Conservation (phyloP, 2,797 vertebrate genomes). For the Tangara arthus region DNA sequence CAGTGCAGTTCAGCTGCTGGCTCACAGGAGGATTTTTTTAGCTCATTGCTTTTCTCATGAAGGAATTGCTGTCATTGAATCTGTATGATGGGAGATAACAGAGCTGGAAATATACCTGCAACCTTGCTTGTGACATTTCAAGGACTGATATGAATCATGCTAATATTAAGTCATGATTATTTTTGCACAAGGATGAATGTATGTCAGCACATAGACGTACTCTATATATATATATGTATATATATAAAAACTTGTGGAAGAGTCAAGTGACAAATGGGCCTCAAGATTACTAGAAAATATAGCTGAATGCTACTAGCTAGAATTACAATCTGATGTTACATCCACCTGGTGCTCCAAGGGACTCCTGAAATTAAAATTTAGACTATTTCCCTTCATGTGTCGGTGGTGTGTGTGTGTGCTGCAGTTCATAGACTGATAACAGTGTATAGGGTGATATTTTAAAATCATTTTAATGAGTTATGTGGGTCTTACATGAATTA, state of each 20-base stretch:
- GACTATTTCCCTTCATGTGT: neutral
- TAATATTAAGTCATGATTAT: slow-evolving; percentile 23
- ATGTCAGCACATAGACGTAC: neutral
- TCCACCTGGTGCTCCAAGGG: neutral
- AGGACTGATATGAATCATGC: neutral
- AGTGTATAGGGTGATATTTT: neutral
- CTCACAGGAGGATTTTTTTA: neutral
- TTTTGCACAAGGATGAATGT: neutral
- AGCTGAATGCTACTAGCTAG: neutral
- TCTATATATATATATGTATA: neutral
- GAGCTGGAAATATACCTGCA: neutral
- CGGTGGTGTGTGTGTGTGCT: neutral
- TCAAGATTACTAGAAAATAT: neutral
- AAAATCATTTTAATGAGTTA: neutral
- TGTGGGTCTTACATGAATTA: neutral
- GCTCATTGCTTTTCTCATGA: neutral
- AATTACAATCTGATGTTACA: slow-evolving; percentile 1
- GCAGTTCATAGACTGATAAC: neutral
- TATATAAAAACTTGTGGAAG: neutral
- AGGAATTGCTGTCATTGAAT: neutral
- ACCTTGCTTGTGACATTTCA: neutral
- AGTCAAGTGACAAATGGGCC: neutral
- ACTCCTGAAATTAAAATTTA: neutral
- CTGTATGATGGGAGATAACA: neutral
- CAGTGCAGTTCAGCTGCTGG: neutral